These are phyloP conservation scores for Oceanodroma leucorhoa DNA, from an alignment of 2,797 vertebrate species.

Conservation along the genomic window DNA sequence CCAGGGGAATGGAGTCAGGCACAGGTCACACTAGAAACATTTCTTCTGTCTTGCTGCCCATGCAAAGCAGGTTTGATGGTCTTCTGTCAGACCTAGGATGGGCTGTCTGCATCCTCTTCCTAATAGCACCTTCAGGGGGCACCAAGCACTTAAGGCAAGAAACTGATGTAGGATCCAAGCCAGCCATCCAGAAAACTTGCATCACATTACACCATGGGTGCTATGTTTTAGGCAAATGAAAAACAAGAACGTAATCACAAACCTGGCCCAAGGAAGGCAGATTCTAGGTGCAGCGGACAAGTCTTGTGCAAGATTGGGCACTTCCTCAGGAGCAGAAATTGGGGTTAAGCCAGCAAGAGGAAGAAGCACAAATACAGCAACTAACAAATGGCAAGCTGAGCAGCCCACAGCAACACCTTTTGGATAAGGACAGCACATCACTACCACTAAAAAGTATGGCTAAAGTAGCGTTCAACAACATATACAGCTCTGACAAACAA, in stretches of 20 bases:
- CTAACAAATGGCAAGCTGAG: background rate
- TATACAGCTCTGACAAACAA: background rate
- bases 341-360: background rate
- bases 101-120: background rate
- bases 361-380: background rate
- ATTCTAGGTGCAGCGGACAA: background rate
- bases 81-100: background rate
- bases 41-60: background rate
- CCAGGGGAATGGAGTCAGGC: background rate
- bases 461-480: background rate
- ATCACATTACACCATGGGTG: background rate
- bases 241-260: background rate
- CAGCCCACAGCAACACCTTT: background rate
- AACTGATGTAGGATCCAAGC: background rate
- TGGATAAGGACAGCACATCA: background rate
- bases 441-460: background rate
- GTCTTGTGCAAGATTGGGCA: background rate
- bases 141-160: background rate
- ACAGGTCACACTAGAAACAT: background rate
- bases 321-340: rapidly evolving
- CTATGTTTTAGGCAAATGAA: background rate
- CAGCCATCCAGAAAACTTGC: background rate
- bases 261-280: background rate
- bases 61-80: background rate
- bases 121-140: background rate